phyloP scores from a whole-genome alignment of 2,797 vertebrate species.

The Urophycis tenuis region DNA sequence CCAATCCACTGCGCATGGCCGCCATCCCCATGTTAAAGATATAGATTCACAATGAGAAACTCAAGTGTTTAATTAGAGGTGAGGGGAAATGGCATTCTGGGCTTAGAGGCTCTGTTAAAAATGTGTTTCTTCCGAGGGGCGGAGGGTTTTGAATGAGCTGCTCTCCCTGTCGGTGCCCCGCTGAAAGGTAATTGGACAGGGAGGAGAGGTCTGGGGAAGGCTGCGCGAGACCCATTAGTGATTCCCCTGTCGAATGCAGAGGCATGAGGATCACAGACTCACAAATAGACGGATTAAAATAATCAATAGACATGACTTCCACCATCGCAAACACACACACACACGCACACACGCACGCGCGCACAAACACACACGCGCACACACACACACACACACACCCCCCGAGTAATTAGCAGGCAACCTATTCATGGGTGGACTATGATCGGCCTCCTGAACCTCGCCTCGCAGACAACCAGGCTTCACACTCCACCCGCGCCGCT shows the following conservation, averaged over 20 bases:
- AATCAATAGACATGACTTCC: constrained; percentile 81
- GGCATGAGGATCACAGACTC: constrained; percentile 81
- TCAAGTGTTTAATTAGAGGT: constrained; percentile 52
- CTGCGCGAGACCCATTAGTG: constrained; percentile 76
- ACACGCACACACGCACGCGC: constrained; percentile 21
- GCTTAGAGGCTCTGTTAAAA: constrained; percentile 63
- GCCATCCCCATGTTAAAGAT: background rate
- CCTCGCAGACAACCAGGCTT: constrained; percentile 42
- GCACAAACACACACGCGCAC: constrained; percentile 31
- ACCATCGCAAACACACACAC: constrained; percentile 59
- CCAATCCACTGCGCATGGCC: background rate
- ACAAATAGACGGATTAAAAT: constrained; percentile 85
- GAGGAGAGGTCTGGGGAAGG: constrained; percentile 74
- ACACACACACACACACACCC: constrained; percentile 37
- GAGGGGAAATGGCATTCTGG: constrained; percentile 57
- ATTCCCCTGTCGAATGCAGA: constrained; percentile 77
- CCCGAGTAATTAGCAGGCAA: constrained; percentile 71
- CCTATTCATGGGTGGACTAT: constrained; percentile 69
- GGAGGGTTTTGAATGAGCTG: constrained; percentile 47
- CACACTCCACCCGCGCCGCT: constrained; percentile 47
- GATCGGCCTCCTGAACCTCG: constrained; percentile 63
- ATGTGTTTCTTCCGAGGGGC: constrained; percentile 60
- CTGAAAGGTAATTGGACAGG: constrained; percentile 78
- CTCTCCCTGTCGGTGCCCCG: constrained; percentile 68
- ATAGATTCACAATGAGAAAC: background rate